Base-by-base conservation (phyloP, 1,140 invertebrate genomes). In the Aphelenchoides besseyi region DNA sequence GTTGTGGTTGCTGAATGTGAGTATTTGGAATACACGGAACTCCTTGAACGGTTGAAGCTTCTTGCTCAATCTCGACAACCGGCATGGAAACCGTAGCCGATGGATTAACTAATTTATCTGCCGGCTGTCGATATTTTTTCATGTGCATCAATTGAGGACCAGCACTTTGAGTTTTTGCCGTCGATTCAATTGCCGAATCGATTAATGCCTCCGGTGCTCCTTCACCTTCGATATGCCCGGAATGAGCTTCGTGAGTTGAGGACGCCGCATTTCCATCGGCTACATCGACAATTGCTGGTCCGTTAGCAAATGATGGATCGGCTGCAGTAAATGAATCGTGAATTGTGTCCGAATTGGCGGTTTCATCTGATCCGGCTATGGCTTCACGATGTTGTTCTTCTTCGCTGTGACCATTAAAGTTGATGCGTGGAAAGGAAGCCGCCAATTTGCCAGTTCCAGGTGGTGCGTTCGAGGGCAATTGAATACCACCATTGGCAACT, bases 81-180 rank as follows among this genome's bases (percentile, higher is more conserved):
- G n/a, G n/a, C n/a, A n/a, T n/a, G n/a, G n/a, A n/a, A n/a, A n/a
- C n/a, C n/a, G n/a, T n/a, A 23, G 41, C 41, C 12, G 41, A 12
- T 12, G 41, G 41, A 48, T 48, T 66, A 12, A 29, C 30, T 12
- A 32, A 8, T 33, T 66, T 66, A 16, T 66, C 63, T 2, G 12
- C 36, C 1, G 63, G 63, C 32, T 16, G 63, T 53, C 63, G 63
- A 32, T 66, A 66, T 3, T 66, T 66, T 8, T 66, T 66, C 63
- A 66, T 66, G 2, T 66, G 63, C 30, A 66, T 59, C 55, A 59
- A 8, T 33, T 48, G 41, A 23, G 41, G 12, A 23, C 23, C 12
- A 12, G 41, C 12, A 16, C 12, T 12, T 16, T 16, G 12, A 23
- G 55, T 5, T 33, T 59, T 59, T 28, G 32, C 26, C 5, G 5